Evolutionary conservation across 2,888 invertebrate species (phyloP), one percentile per base, ranked within the genome.

Genomic region (Drosophila nr. fundita): DNA sequence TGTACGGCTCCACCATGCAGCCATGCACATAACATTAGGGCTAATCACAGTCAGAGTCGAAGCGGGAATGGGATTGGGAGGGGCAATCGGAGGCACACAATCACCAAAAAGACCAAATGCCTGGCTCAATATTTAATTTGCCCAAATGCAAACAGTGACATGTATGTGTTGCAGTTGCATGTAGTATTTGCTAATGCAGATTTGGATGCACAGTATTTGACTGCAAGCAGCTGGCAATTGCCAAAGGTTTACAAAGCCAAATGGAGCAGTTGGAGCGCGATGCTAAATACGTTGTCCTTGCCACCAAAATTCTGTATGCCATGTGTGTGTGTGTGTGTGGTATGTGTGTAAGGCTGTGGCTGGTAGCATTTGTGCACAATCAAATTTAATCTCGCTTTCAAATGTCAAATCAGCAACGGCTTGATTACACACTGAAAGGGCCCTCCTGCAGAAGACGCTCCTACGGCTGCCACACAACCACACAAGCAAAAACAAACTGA

Each of bases 331-430:
- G 57, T 38, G 29, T 30, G 49, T 34, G 32, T 57, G 30, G 24
- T 30, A 7, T 69, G 32, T 48, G 57, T 62, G 62, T 66, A 27
- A 29, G 53, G 60, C 48, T 73, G 58, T 67, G 50, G 63, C 72
- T 67, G 48, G 59, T 18, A 49, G 76, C 65, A 68, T 67, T 69
- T 69, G 75, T 62, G 75, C 75, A 67, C 64, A 80, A 80, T 80
- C 86, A 76, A 82, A 82, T 82, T 78, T 83, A 80, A 83, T 79
- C 80, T 82, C 73, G 78, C 76, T 76, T 72, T 68, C 76, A 80
- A 82, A 83, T 80, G 78, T 83, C 82, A 84, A 82, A 84, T 76
- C 73, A 63, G 70, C 66, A 76, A 55, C 74, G 64, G 71, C 68
- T 67, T 77, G 75, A 77, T 71, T 84, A 76, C 78, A 74, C 70